Base-by-base conservation (phyloP, 1,140 invertebrate species). In the Tyrophagus putrescentiae region DNA sequence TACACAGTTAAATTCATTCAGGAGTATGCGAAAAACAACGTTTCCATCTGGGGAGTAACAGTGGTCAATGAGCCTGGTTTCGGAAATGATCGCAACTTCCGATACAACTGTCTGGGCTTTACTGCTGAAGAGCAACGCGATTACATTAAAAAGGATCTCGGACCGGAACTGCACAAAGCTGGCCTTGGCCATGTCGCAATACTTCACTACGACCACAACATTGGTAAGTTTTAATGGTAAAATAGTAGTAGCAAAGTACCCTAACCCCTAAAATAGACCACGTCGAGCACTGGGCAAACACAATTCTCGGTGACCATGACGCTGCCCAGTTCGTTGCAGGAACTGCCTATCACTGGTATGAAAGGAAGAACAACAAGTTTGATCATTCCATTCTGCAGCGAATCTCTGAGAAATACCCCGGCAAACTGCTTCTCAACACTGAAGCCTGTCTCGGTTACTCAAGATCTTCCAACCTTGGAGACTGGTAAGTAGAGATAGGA, bases 291-390 rank as follows among this genome's bases (percentile, higher is more conserved):
- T 57, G 28, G 66, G 64, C 4, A 48, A 57, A 32, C 28, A 28
- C 28, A 65, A 68, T 21, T 65, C 65, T 76, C 1, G 62, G 68
- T 7, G 73, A 64, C 31, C n/a, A 28, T 31, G 27, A 57, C 13
- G 48, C 48, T 13, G 44, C 45, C 28, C 56, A 56, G 23, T 63
- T 54, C 48, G 48, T 63, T 3, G n/a, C 39, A 9, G 62, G 62
- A 6, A 36, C 57, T 29, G 62, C 56, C 16, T 29, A 88, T 1
- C 88, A 91, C 70, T 91, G 82, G 82, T 91, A 80, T 64, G 65
- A 71, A 45, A n/a, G n/a, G n/a, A n/a, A n/a, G n/a, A 64, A 70
- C 64, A 16, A 42, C 11, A 64, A 70, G 3, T 1, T 2, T 28
- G 39, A 59, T 44, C 2, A 32, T 3, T 28, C 21, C 27, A 29